A percentile compares a stretch with the other conserved stretches of the same genome.
phyloP scores from a whole-genome alignment of 2,888 invertebrate species.

The Stictocephala bisonia region DNA sequence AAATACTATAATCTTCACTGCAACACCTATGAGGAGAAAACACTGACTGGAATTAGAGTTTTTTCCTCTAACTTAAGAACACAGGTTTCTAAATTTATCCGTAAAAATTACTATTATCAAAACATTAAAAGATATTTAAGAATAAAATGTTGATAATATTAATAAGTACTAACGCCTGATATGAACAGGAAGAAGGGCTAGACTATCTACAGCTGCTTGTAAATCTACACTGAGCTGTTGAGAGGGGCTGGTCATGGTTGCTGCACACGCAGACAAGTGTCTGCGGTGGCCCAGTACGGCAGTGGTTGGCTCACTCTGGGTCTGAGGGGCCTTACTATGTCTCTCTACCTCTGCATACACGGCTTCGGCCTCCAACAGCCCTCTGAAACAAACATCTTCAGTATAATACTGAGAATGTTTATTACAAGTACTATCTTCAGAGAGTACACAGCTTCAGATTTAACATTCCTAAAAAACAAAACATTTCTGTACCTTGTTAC shows the following conservation, averaged over 20 bases:
- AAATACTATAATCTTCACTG: too few species aligned
- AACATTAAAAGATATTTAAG: too few species aligned
- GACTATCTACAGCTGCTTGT: constrained; percentile 69
- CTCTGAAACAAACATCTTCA: constrained; percentile 49
- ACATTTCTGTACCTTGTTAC: too few species aligned
- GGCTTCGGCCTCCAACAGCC: constrained; percentile 62
- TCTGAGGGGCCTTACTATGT: constrained; percentile 65
- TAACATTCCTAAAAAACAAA: neutral
- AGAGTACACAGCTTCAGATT: neutral
- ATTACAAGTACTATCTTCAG: neutral
- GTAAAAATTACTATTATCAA: too few species aligned
- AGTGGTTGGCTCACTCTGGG: constrained; percentile 65
- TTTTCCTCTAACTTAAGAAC: too few species aligned
- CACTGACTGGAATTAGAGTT: too few species aligned
- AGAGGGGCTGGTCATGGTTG: constrained; percentile 67
- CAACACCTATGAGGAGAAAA: too few species aligned
- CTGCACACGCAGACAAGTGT: constrained; percentile 69
- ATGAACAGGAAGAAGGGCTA: constrained; percentile 64
- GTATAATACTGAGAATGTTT: neutral
- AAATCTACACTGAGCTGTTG: constrained; percentile 72
- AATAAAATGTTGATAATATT: too few species aligned
- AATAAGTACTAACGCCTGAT: constrained; percentile 59
- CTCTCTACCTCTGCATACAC: constrained; percentile 64
- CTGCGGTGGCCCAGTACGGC: constrained; percentile 67
- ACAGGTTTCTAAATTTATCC: too few species aligned